These are phyloP conservation scores for Xiphophorus maculatus DNA, from an alignment of 2,113 vertebrate genomes.

Conservation along the genomic window DNA sequence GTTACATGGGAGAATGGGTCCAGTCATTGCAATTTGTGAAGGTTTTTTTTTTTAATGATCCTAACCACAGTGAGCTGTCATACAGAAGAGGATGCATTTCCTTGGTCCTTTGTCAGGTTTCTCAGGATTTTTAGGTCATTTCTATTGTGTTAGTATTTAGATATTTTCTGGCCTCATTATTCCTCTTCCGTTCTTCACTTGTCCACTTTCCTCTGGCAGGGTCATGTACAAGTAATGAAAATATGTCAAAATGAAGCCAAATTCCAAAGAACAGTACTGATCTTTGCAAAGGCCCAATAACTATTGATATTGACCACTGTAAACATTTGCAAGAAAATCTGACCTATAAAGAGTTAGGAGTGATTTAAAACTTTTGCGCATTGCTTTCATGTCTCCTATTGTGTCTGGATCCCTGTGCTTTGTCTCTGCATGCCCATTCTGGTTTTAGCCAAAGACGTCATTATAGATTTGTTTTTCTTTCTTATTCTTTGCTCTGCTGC, in stretches of 20 bases:
- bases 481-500: background rate
- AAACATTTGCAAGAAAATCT: background rate
- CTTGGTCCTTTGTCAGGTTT: too few relatives aligned
- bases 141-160: too few relatives aligned
- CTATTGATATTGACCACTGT: background rate
- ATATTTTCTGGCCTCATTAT: too few relatives aligned
- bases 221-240: too few relatives aligned
- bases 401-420: background rate
- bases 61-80: background rate
- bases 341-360: background rate
- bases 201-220: too few relatives aligned
- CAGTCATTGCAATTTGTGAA: background rate
- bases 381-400: background rate
- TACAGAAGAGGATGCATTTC: too few relatives aligned
- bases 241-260: too few relatives aligned
- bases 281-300: background rate
- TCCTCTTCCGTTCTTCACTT: too few relatives aligned
- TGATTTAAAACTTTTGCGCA: background rate
- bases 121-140: too few relatives aligned
- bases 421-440: background rate
- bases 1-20: background rate
- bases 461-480: background rate
- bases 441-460: background rate
- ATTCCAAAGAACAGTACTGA: background rate
- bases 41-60: slow-evolving; percentile 8